These are phyloP conservation scores for Cephalopterus ornatus DNA, from an alignment of 2,113 vertebrate species.

Conservation along the genomic window DNA sequence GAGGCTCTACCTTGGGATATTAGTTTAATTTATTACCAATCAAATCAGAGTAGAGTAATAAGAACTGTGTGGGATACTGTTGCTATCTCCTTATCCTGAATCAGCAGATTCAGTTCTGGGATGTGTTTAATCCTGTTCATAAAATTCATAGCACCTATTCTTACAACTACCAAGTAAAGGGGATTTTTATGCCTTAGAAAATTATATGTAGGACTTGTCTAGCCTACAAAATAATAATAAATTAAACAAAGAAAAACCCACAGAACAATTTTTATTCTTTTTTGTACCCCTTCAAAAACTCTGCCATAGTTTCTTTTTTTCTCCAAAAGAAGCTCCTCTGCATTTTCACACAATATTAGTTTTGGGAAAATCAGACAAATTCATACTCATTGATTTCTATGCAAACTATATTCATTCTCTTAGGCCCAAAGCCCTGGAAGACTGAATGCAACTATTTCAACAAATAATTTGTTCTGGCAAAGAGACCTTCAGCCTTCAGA, in stretches of 20 bases:
- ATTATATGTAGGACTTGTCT: accelerated
- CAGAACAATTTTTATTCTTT: not conserved
- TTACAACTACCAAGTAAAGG: not conserved
- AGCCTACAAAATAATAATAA: not conserved
- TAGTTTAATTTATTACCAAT: not conserved
- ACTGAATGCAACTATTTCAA: not conserved
- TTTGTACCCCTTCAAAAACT: not conserved
- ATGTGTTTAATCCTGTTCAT: not conserved
- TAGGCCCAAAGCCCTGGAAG: not conserved
- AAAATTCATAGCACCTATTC: not conserved
- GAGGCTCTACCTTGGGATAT: not conserved
- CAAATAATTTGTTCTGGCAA: not conserved
- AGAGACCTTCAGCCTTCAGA: not conserved
- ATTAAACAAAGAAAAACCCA: not conserved
- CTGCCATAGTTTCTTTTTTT: not conserved
- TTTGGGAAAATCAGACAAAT: not conserved
- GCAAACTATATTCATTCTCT: not conserved
- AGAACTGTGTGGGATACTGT: not conserved
- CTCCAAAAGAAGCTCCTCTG: not conserved
- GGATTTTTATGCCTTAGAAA: not conserved
- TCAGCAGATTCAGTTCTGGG: not conserved
- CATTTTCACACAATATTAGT: not conserved
- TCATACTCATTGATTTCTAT: not conserved
- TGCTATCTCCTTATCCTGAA: not conserved
- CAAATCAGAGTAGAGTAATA: not conserved